Base-by-base conservation (phyloP, 2,113 vertebrate genomes). In the Microtus montanus region DNA sequence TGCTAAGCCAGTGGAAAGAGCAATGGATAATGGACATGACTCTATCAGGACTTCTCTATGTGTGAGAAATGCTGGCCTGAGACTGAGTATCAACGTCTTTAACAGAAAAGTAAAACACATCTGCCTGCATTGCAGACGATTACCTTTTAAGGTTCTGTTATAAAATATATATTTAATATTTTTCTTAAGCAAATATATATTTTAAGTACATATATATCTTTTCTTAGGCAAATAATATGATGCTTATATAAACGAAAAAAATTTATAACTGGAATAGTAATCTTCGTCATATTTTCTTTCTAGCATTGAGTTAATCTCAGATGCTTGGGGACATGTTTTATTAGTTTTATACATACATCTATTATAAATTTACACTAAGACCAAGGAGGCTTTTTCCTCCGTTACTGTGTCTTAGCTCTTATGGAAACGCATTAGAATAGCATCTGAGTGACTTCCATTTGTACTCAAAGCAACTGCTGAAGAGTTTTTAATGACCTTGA, bases 181-280 rank as follows among this genome's bases (percentile, higher is more conserved):
- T 91, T 95, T 92, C 88, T 79, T 79, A 78, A 68, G 85, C 44
- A 83, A 94, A 87, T 66, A 70, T 47, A 33, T 44, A 28, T 47
- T 86, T 87, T 64, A 80, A 82, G 12, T 9, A 24, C 84, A 33
- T 74, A 61, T 54, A 87, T 38, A 54, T 71, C 68, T 93, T 87
- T 54, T 93, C 87, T 79, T 47, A 83, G 90, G 88, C 49, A 78
- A 93, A 90, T 52, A 58, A n/a, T 44, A 61, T 54, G n/a, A 47
- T 63, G 12, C 28, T 92, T 92, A n/a, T 75, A 26, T 86, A 93
- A 92, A 49, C 38, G 41, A 82, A 95, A 94, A 92, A 54, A 75
- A 92, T 77, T 93, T 49, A 78, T 74, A 93, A 87, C n/a, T 70
- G 19, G 47, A 68, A 85, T 35, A 66, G 33, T 73, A 90, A 70